phyloP scores from a whole-genome alignment of 2,113 vertebrate species.

The Pelusios castaneus region DNA sequence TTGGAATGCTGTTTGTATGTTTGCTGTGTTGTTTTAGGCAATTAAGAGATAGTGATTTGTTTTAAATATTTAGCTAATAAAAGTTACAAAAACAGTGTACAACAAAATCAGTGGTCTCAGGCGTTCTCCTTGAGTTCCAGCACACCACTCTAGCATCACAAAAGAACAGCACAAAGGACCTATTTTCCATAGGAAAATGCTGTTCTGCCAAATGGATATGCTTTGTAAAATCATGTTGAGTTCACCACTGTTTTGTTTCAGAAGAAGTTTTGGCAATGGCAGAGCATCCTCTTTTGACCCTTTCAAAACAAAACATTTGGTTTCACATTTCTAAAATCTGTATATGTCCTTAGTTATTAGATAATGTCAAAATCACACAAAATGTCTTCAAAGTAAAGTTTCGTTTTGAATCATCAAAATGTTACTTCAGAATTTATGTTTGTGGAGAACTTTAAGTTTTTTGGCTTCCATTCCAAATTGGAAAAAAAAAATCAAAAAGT shows the following conservation, averaged over 20 bases:
- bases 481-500: background rate
- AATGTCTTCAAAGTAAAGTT: background rate
- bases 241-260: background rate
- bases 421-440: background rate
- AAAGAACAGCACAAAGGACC: too few species aligned
- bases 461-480: background rate
- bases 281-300: background rate
- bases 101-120: too few species aligned
- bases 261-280: background rate
- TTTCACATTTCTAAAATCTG: accelerated
- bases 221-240: background rate
- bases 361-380: background rate
- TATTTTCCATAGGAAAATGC: background rate
- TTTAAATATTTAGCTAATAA: too few species aligned
- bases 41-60: too few species aligned
- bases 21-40: too few species aligned
- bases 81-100: too few species aligned
- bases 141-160: too few species aligned
- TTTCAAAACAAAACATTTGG: background rate
- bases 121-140: too few species aligned
- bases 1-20: too few species aligned
- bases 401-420: background rate
- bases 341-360: background rate
- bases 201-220: background rate
- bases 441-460: background rate